Base-by-base conservation (phyloP, 1,140 invertebrate genomes). In the Mactra quadrangularis region DNA sequence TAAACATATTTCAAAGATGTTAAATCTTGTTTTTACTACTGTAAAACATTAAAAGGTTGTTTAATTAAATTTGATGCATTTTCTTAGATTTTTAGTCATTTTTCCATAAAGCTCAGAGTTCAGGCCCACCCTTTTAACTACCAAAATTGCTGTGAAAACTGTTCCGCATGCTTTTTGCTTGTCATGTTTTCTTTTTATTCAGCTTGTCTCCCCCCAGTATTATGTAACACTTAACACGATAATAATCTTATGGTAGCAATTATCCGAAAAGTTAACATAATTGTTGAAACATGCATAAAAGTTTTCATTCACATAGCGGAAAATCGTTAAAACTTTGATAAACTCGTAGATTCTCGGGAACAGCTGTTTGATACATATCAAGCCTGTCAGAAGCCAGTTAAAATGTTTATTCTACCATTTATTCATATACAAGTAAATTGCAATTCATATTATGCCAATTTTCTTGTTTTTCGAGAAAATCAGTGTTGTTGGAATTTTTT, bases 271-370 rank as follows among this genome's bases (percentile, higher is more conserved):
- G 74, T 78, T 78, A 68, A 53, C 76, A 64, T 68, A 78, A 78
- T 78, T 78, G 52, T 64, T 38, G 76, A 78, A 78, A 78, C 76
- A 78, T 68, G 52, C 76, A 68, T 78, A 78, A 78, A 78, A 52
- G 52, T 64, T 78, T 78, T 66, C 60, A 78, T 68, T 47, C 52
- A 72, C 50, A 55, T 72, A 22, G 76, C 41, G 35, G 76, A 66
- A 78, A 68, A 78, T 68, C 60, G 55, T 68, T 68, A 68, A 66
- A 68, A 68, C 76, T 78, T 66, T 78, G 76, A 78, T 78, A 62
- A 68, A 78, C 68, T 47, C 53, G 15, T 33, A 66, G 29, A n/a
- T 41, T 38, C 25, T 13, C n/a, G 1, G 38, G 4, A 35, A 25
- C 76, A 78, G 76, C 76, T 78, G 76, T 57, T 78, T 19, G 3